Evolutionary conservation across 2,797 vertebrate genomes (phyloP).

Genomic region (Cryptoprocta ferox): DNA sequence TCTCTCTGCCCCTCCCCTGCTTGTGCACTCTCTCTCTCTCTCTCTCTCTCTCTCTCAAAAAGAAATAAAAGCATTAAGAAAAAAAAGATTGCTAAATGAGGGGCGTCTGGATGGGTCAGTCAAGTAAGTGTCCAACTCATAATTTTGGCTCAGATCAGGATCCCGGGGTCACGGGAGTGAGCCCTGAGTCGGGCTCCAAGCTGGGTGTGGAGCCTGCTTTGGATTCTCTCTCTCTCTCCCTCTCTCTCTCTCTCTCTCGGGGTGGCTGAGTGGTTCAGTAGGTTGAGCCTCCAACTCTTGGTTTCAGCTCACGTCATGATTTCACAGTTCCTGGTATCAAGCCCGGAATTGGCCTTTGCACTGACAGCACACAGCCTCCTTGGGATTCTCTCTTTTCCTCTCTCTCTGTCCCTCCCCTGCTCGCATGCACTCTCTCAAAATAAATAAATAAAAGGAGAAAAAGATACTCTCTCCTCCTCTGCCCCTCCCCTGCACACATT

Average conservation of each 20-base stretch:
- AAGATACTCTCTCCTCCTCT: too few species aligned
- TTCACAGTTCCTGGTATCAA: not conserved
- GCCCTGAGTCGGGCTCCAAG: not conserved
- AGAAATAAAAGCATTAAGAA: too few species aligned
- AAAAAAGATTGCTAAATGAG: not conserved
- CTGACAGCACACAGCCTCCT: not conserved
- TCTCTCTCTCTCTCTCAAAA: too few species aligned
- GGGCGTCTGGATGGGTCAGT: not conserved
- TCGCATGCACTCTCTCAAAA: not conserved
- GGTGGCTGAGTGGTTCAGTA: not conserved
- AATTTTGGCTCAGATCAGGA: not conserved
- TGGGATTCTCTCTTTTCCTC: not conserved
- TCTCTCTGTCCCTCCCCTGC: not conserved
- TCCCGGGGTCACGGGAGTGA: not conserved
- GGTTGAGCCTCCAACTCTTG: not conserved
- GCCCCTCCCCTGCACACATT: not conserved
- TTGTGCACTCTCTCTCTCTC: too few species aligned
- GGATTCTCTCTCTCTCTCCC: not conserved
- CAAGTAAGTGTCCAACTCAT: not conserved
- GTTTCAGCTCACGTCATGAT: not conserved
- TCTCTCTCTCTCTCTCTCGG: not conserved
- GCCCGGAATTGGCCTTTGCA: not conserved
- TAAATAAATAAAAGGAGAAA: not conserved
- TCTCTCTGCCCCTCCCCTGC: too few species aligned
- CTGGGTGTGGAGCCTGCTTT: not conserved